These are phyloP conservation scores for Holotrichia oblita DNA, from an alignment of 1,140 invertebrate genomes.

Conservation along the genomic window DNA sequence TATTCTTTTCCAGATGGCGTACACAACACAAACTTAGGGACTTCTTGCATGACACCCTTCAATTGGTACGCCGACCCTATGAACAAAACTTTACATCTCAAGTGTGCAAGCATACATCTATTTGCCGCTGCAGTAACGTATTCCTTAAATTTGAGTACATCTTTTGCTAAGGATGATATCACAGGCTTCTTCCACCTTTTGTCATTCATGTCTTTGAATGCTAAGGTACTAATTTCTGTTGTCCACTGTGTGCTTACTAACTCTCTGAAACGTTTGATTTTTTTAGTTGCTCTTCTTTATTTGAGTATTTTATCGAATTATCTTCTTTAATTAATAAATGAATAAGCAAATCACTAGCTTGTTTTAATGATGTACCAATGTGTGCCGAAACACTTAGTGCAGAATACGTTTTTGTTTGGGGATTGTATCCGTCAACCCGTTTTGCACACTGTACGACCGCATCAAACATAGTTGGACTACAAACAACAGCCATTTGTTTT, in stretches of 20 bases:
- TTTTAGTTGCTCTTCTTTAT: constrained; percentile 45
- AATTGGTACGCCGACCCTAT: too few species aligned
- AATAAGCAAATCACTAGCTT: constrained; percentile 36
- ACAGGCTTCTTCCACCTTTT: constrained; percentile 47
- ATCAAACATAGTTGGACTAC: constrained; percentile 15
- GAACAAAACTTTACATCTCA: too few species aligned
- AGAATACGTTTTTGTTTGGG: constrained; percentile 42
- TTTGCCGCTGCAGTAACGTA: constrained; percentile 44
- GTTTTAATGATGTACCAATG: constrained; percentile 45
- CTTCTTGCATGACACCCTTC: too few species aligned
- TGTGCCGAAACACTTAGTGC: constrained; percentile 46
- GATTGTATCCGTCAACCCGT: constrained; percentile 44
- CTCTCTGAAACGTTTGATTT: constrained; percentile 48
- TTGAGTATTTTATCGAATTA: constrained; percentile 27
- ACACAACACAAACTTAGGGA: too few species aligned
- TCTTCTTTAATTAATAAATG: constrained; percentile 46
- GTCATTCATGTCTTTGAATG: constrained; percentile 50
- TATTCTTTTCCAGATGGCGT: too few species aligned
- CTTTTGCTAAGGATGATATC: constrained; percentile 45
- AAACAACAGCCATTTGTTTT: constrained; percentile 45
- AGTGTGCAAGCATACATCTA: constrained; percentile 29
- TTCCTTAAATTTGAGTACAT: constrained; percentile 47
- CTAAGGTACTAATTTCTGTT: constrained; percentile 48
- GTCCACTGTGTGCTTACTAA: constrained; percentile 48
- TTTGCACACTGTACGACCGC: background rate